These are phyloP conservation scores for Nymphalis io DNA, from an alignment of 1,140 invertebrate genomes.

Conservation along the genomic window DNA sequence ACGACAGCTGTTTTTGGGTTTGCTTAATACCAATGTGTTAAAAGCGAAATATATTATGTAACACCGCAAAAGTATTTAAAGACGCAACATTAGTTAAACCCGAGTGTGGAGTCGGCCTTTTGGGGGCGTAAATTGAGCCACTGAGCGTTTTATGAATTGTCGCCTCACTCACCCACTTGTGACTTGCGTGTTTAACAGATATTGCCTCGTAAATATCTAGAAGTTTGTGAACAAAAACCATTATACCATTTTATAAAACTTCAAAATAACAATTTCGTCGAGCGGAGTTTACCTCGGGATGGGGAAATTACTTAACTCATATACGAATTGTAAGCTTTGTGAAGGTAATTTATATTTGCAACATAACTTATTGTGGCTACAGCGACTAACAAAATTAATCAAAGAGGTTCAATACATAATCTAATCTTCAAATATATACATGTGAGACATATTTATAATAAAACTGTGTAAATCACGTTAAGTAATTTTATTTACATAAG, in stretches of 20 bases:
- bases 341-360: not conserved
- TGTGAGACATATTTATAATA: no score
- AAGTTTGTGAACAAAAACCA: slow-evolving; percentile 26
- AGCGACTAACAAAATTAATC: no score
- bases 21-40: no score
- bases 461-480: no score
- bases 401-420: no score
- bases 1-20: no score
- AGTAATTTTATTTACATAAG: no score
- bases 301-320: slow-evolving; percentile 1
- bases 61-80: not conserved
- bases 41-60: no score
- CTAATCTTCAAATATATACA: no score
- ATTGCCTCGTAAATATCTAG: slow-evolving; percentile 30
- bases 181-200: slow-evolving; percentile 28
- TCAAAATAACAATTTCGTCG: slow-evolving; percentile 11
- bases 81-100: not conserved
- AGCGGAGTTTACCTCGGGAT: not conserved
- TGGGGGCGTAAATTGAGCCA: slow-evolving; percentile 46
- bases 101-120: not conserved
- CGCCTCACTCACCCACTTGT: slow-evolving; percentile 24
- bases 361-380: no score
- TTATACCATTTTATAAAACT: slow-evolving; percentile 29
- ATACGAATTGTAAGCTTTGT: not conserved
- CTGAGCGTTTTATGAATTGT: slow-evolving; percentile 55